Base-by-base conservation (phyloP, 2,888 invertebrate genomes). In the Ditula angustiorana region DNA sequence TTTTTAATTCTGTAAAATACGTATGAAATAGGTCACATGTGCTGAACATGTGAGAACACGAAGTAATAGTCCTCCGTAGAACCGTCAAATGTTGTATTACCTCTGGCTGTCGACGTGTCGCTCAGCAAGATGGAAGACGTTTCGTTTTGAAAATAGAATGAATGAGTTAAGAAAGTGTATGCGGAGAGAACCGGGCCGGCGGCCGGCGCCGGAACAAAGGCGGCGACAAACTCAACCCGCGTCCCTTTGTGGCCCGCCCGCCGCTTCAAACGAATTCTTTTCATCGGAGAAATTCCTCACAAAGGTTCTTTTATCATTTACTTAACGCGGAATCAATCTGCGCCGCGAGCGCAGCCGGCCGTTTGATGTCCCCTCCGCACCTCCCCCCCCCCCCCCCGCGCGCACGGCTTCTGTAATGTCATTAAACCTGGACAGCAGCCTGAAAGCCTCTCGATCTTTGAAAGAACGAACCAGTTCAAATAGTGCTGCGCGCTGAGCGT, bases 221-320 rank as follows among this genome's bases (percentile, higher is more conserved):
- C n/a, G n/a, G 16, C 52, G 19, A 1, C 33, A 11, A 5, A 7
- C 33, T 19, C 2, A n/a, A 8, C 41, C 41, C 53, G 21, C 13
- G 35, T n/a, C 24, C 4, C 41, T 19, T 49, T 49, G 13, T 24
- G 26, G 41, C 26, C n/a, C n/a, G n/a, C n/a, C n/a, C 37, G 41
- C 19, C 26, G 11, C 24, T 16, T 37, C 58, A 28, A 30, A 44
- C 33, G 11, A 47, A 26, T 58, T 58, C 35, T 47, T 58, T 44
- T 16, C 44, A 44, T 28, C 19, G n/a, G 19, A 24, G 37, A 50
- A 59, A 53, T 33, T 37, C 61, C 10, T 47, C 19, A 55, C 61
- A 55, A 61, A 55, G 55, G 23, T 4, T 60, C 24, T 46, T 35
- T 53, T 53, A 46, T 61, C 53, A 57, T 46, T 33, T 30, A 28